Evolutionary conservation across 2,888 invertebrate genomes (phyloP).

Genomic region (Tetramorium bicarinatum): DNA sequence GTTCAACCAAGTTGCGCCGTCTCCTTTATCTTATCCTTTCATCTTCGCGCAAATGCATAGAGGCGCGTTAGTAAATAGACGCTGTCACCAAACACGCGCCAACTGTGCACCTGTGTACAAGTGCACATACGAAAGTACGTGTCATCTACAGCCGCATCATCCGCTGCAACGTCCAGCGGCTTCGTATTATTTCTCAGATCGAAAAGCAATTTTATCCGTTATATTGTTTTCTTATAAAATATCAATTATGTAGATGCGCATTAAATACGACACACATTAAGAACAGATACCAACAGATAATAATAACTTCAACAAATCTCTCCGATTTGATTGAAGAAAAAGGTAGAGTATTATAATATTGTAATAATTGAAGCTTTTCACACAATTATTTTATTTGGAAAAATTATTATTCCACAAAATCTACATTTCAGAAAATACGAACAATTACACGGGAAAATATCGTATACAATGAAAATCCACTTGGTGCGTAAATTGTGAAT

Average conservation of each 20-base stretch:
- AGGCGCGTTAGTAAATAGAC: slow-evolving; percentile 61
- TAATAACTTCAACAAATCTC: background rate
- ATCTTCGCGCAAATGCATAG: slow-evolving; percentile 55
- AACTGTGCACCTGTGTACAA: slow-evolving; percentile 56
- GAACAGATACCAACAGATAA: background rate
- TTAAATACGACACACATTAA: background rate
- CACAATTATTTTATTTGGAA: background rate
- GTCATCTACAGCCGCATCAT: slow-evolving; percentile 36
- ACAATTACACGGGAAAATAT: background rate
- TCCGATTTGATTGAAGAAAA: background rate
- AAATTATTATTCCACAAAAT: background rate
- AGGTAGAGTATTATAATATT: background rate
- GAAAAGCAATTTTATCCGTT: background rate
- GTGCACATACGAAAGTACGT: slow-evolving; percentile 29
- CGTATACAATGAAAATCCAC: background rate
- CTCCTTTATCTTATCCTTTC: slow-evolving; percentile 53
- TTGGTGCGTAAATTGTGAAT: background rate
- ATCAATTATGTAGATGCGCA: background rate
- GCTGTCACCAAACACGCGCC: slow-evolving; percentile 62
- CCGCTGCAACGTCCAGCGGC: slow-evolving; percentile 25
- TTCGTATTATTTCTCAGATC: slow-evolving; percentile 4
- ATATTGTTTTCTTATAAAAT: background rate
- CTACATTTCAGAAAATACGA: background rate
- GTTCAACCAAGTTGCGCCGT: slow-evolving; percentile 39
- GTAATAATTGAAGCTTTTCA: background rate